Base-by-base conservation (phyloP, 2,888 invertebrate genomes). In the Omphaloscelis lunosa region DNA sequence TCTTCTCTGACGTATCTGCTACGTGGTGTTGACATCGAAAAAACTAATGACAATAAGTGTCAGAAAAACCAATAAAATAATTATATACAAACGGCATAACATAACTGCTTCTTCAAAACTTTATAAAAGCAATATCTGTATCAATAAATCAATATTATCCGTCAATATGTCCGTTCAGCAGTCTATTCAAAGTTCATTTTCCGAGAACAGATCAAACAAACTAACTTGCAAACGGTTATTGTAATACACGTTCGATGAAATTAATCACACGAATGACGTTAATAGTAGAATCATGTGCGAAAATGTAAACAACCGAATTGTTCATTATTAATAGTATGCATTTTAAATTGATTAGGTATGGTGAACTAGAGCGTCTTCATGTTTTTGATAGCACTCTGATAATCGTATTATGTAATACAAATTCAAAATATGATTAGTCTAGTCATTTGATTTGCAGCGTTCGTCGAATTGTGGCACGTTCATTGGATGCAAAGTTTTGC, bases 201-300 rank as follows among this genome's bases (percentile, higher is more conserved):
- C 71, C 48, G 41, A 72, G 75, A 78, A 72, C 72, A 58, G 63
- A 82, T 66, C 62, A 72, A 78, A 84, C 65, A 75, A 68, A 79
- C 63, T 73, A 75, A 75, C 67, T 39, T 69, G 76, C 51, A 63
- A 65, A 51, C 48, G 65, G 75, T 63, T 76, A 74, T 75, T 76
- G 39, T 72, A 63, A 67, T 58, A 78, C 69, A 45, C 34, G 58
- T 66, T 76, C 41, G 75, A 79, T 77, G 53, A 74, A 77, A 79
- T 84, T 81, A 77, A 72, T 84, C 75, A 70, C 62, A 66, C n/a
- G 51, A 62, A 67, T 71, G 81, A 74, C 65, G 76, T 77, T 80
- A 65, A 74, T 69, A 63, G 80, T 80, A 84, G 62, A 72, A 75
- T 76, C 62, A 72, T 69, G 76, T 39, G 65, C 69, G 45, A 62